A percentile compares a stretch with the other conserved stretches of the same genome.
Evolutionary conservation across 2,113 vertebrate species (phyloP).

Genomic region (Mellivora capensis): DNA sequence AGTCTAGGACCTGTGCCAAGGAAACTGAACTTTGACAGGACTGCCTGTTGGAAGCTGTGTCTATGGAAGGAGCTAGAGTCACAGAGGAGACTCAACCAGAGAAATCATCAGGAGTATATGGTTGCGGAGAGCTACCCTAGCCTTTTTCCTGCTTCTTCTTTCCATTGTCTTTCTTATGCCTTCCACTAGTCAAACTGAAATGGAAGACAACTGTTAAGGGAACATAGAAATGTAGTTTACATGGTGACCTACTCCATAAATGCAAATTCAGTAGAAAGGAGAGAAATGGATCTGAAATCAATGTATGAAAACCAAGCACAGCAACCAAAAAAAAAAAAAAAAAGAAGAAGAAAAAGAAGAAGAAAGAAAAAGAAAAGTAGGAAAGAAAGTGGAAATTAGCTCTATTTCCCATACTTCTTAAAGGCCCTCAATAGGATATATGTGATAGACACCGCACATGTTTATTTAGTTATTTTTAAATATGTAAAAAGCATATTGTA

Average conservation of each 20-base stretch:
- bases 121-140: background rate
- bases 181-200: background rate
- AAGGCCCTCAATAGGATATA: background rate
- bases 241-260: background rate
- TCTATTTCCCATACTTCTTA: background rate
- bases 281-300: background rate
- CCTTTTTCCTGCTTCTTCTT: background rate
- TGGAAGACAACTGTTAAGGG: background rate
- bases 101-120: background rate
- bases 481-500: background rate
- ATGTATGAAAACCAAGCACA: background rate
- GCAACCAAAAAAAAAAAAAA: background rate
- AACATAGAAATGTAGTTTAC: background rate
- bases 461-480: slow-evolving; percentile 16
- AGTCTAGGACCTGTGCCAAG: background rate
- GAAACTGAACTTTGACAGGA: background rate
- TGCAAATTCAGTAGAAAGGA: background rate
- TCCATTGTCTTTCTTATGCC: background rate
- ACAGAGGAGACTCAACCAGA: background rate
- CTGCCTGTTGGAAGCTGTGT: background rate
- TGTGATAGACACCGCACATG: background rate
- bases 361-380: background rate
- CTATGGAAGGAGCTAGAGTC: background rate
- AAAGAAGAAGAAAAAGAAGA: background rate
- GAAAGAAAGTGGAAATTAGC: background rate